Evolutionary conservation across 1,140 invertebrate genomes (phyloP), one percentile per base, ranked within the genome.

Genomic region (Melipona quadrifasciata): DNA sequence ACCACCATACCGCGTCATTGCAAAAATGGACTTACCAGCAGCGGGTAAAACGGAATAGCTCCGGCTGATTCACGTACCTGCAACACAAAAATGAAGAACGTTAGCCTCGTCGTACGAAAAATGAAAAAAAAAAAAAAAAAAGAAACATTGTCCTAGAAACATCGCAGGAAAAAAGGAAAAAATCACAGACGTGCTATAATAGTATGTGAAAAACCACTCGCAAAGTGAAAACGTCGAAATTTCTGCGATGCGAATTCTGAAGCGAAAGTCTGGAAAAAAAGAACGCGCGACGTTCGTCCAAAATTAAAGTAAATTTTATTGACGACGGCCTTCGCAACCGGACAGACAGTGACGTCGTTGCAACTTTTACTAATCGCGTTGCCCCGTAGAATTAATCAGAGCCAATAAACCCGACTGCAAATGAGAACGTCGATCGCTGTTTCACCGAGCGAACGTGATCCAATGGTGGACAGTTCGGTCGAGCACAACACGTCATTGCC

Each of bases 61-160:
- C 27, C 8, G 65, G 21, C 17, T 31, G n/a, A 47, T 61, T 27
- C 84, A 91, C 90, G 74, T 91, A 91, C 90, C 90, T 91, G 90
- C 19, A 91, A 90, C 86, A 86, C 10, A 67, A 85, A 79, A 86
- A 51, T 70, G 58, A 74, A 12, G 16, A 55, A n/a, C 21, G 8
- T 71, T 31, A 51, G 68, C 12, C 16, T 47, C 39, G 39, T 10
- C 1, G 1, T 39, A 47, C 39, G 31, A 58, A 57, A 75, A 58
- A 75, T 8, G 10, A 74, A 34, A 16, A 0, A 4, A 34, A 39
- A n/a, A 47, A 47, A 39, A n/a, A n/a, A n/a, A n/a, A n/a, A n/a
- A n/a, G n/a, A n/a, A n/a, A n/a, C n/a, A 47, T 6, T 47, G 39
- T 47, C 6, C 8, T 47, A 47, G 39, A 47, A 47, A 47, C 39